Base-by-base conservation (phyloP, 2,797 vertebrate species). In the Chaetodon trifasciatus region DNA sequence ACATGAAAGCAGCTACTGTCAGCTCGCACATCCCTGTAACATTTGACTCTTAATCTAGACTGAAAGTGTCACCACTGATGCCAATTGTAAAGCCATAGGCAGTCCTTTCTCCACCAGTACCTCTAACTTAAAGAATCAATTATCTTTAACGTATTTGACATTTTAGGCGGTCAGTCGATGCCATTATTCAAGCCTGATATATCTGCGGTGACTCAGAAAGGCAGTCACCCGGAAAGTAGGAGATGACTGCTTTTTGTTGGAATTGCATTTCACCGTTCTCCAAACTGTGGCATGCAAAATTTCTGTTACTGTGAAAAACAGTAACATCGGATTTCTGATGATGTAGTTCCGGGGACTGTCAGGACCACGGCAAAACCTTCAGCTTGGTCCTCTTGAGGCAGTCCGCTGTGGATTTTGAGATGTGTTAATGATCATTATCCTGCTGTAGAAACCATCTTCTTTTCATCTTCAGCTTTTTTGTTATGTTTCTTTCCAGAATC, bases 1-100 rank as follows among this genome's bases (percentile, higher is more conserved):
- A 72, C 70, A 84, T 85, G 49, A 83, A 81, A 88, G 78, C 72
- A 50, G 62, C 67, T 8, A 7, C 23, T 1, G 62, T 75, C 78
- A 47, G 39, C 72, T 57, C 1, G 9, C 17, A 67, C 76, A 39
- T 84, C 35, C 52, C 47, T 67, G 15, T 68, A 47, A 73, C 44
- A 4, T 71, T 83, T 4, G 52, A 68, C 39, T 67, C 71, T 40
- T 76, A 57, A 70, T 83, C 62, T 56, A 64, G 66, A 74, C 49
- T 74, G 35, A 81, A 67, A 82, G 55, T 57, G 63, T 49, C 37
- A n/a, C 37, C 15, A 16, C 11, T 81, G 35, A 65, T 1, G 39
- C 37, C 56, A 65, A 78, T 64, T 70, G 42, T 64, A 52, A 77
- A 70, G 40, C 70, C 44, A 64, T 13, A 46, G 56, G 24, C 78